Conservation (phyloP, 1,140 invertebrate species). For the Oscheius sp. region DNA sequence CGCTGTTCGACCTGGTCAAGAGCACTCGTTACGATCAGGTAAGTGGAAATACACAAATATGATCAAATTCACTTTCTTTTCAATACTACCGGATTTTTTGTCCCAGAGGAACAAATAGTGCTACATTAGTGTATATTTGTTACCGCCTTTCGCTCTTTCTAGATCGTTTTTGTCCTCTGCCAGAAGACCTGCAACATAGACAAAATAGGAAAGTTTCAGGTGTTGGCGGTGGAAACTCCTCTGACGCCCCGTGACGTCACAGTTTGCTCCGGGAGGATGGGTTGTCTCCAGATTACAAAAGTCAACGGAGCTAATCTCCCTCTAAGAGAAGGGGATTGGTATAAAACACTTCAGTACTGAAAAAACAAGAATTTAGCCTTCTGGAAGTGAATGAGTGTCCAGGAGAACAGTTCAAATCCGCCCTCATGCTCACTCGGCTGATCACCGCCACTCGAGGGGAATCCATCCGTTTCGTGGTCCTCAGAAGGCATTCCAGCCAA, state of each 20-base stretch:
- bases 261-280: slow-evolving; percentile 24
- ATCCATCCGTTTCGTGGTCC: slow-evolving; percentile 20
- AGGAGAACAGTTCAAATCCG: slow-evolving; percentile 31
- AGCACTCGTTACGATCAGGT: slow-evolving; percentile 33
- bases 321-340: slow-evolving; percentile 28
- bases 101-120: too few species aligned
- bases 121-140: too few species aligned
- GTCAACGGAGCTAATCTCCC: slow-evolving; percentile 31
- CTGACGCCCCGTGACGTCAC: slow-evolving; percentile 26
- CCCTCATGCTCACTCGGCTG: slow-evolving; percentile 28
- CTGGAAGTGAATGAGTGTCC: slow-evolving; percentile 30
- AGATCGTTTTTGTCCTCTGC: too few species aligned
- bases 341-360: background rate
- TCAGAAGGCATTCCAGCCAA: slow-evolving; percentile 9
- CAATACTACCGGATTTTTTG: too few species aligned
- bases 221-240: slow-evolving; percentile 30
- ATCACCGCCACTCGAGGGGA: slow-evolving; percentile 18
- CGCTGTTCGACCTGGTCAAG: slow-evolving; percentile 29
- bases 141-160: too few species aligned
- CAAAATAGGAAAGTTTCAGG: background rate
- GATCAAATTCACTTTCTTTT: background rate
- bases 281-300: slow-evolving; percentile 32
- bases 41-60: background rate
- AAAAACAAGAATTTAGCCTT: slow-evolving; percentile 7
- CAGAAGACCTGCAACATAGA: background rate